Evolutionary conservation across 2,113 vertebrate species (phyloP), one percentile per base, ranked within the genome.

Genomic region (Hydrochoerus hydrochaeris): DNA sequence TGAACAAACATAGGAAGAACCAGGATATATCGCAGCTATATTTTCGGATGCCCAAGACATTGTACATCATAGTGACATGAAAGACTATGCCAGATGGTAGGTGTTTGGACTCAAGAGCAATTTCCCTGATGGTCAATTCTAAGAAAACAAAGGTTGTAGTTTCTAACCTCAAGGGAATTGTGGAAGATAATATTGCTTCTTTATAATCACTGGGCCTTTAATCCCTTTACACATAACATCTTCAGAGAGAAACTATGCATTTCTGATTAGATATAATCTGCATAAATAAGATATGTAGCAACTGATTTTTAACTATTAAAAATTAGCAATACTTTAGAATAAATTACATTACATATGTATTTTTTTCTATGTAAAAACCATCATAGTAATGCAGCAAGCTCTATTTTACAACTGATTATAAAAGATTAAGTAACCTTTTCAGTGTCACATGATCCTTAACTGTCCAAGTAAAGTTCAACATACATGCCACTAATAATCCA

Each of bases 51-150:
- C 20, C 28, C n/a, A 69, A 46, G 44, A 13, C 63, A 69, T 20
- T 2, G 22, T 12, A 49, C 44, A 94, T 60, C 0, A 0, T 8
- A 82, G 3, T 0, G 0, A 58, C 41, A 81, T 85, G 78, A 91
- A 8, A 94, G 54, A 89, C 78, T 91, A 60, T 94, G 81, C 0
- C 88, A 95, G 81, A 96, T 91, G 95, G 90, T 83, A 94, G 49
- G 85, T 97, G 67, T 54, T 73, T 49, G 38, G 49, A 95, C 92
- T 96, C 90, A 80, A 85, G 94, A 97, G 60, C n/a, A 91, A 95
- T 97, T 98, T 97, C 67, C 62, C 63, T 97, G 81, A 89, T 86
- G 96, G 73, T 92, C 93, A 82, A 85, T 87, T 97, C 80, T 95
- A 69, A 96, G 77, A 93, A 92, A 96, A 95, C 88, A 98, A 93